A percentile compares a stretch with the other conserved stretches of the same genome.
Conservation (phyloP, 1,140 invertebrate species). For the Zaprionus tsacasi region DNA sequence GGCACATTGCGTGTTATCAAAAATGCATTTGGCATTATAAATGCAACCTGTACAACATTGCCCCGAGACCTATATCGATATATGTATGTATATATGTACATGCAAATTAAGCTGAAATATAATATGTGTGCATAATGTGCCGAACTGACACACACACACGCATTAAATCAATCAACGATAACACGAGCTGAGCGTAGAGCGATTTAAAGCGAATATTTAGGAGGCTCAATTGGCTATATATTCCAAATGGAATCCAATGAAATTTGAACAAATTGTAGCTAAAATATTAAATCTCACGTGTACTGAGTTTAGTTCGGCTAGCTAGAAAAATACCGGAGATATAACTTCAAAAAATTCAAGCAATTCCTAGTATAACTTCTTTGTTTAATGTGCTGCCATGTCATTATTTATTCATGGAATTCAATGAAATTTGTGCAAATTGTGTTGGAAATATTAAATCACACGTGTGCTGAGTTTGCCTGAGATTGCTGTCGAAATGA, state of each 20-base stretch:
- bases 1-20: slow-evolving; percentile 56
- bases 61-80: neutral
- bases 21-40: slow-evolving; percentile 69
- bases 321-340: neutral
- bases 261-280: neutral
- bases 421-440: no score
- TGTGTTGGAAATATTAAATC: no score
- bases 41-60: slow-evolving; percentile 34
- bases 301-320: neutral
- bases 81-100: neutral
- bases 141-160: neutral
- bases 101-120: slow-evolving; percentile 2
- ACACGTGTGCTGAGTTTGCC: no score
- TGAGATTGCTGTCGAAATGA: no score
- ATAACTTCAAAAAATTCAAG: no score
- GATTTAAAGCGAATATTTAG: neutral
- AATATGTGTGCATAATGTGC: slow-evolving; percentile 3
- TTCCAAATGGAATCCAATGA: neutral
- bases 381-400: no score
- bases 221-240: neutral
- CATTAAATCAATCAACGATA: slow-evolving; percentile 10
- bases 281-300: neutral
- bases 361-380: no score
- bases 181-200: neutral
- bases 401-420: no score